Evolutionary conservation across 2,113 vertebrate species (phyloP).

Genomic region (Ammospiza caudacuta): DNA sequence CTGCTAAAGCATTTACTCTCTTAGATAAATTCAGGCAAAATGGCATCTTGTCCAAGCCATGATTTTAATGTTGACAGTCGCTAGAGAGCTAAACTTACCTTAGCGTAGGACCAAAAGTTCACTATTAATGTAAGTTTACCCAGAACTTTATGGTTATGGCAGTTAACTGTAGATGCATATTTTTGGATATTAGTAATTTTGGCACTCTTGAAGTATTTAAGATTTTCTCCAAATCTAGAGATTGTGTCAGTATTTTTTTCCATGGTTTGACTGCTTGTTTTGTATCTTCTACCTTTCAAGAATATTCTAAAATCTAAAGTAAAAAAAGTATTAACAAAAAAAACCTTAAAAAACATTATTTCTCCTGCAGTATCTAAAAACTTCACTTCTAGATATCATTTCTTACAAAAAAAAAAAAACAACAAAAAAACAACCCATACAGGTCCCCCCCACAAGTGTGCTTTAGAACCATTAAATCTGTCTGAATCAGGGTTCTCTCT

Average conservation of each 20-base stretch:
- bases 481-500: conserved; percentile 3
- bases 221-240: neutral
- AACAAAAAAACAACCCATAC: fast-evolving
- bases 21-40: neutral
- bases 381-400: neutral
- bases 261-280: neutral
- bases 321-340: neutral
- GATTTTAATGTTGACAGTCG: neutral
- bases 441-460: neutral
- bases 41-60: neutral
- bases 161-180: neutral
- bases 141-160: neutral
- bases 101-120: neutral
- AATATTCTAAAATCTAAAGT: neutral
- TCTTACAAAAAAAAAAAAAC: neutral
- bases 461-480: neutral
- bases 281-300: neutral
- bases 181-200: neutral
- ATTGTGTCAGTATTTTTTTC: neutral
- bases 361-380: neutral
- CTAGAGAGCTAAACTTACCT: neutral
- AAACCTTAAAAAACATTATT: neutral
- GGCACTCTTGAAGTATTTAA: neutral
- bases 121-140: neutral
- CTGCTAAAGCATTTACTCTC: conserved; percentile 25